Conservation (phyloP, 2,888 invertebrate species). For the Pachliopta kotzebuea region DNA sequence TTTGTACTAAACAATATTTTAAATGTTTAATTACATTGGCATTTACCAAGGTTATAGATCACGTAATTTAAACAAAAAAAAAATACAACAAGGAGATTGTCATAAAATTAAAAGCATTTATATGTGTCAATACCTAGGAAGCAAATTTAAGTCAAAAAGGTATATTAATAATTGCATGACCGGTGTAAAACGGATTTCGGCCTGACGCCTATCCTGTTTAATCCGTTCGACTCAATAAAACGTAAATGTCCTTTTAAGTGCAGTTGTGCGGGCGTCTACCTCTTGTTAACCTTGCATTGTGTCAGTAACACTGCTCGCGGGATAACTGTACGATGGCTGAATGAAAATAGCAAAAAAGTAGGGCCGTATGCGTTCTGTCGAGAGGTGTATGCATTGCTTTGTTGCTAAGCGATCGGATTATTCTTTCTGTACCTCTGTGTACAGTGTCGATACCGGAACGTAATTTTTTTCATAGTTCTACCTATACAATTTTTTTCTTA, state of each 20-base stretch:
- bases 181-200: slow-evolving; percentile 48
- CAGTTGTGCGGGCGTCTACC: slow-evolving; percentile 66
- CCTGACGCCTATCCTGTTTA: slow-evolving; percentile 46
- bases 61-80: slow-evolving; percentile 16
- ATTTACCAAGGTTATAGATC: slow-evolving; percentile 2
- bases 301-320: slow-evolving; percentile 68
- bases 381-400: not conserved
- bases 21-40: slow-evolving; percentile 3
- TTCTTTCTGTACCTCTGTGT: not conserved
- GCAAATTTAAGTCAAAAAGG: slow-evolving; percentile 38
- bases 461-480: not conserved
- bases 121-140: slow-evolving; percentile 10
- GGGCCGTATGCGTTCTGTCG: slow-evolving; percentile 33
- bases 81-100: slow-evolving; percentile 6
- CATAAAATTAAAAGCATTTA: slow-evolving; percentile 21
- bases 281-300: slow-evolving; percentile 71
- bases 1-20: slow-evolving; percentile 46
- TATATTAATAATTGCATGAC: slow-evolving; percentile 37
- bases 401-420: not conserved
- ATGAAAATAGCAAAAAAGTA: slow-evolving; percentile 61
- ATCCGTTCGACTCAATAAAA: slow-evolving; percentile 50
- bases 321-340: slow-evolving; percentile 68
- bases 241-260: slow-evolving; percentile 60
- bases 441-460: not conserved
- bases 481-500: not conserved